phyloP scores from a whole-genome alignment of 2,888 invertebrate genomes.

The Chaitophorus viminalis region DNA sequence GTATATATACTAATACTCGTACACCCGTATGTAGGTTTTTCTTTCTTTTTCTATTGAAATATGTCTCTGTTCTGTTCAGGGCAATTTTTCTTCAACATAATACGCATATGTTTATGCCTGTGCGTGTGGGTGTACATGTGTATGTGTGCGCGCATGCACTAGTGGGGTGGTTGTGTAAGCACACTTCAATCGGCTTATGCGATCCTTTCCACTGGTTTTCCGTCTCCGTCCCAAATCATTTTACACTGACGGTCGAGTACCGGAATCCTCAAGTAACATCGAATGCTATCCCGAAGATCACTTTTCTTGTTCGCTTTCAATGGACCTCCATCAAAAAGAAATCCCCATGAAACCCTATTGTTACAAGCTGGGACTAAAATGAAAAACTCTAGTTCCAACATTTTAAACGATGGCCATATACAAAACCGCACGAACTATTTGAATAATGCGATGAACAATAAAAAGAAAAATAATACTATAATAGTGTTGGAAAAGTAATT shows the following conservation, averaged over 20 bases:
- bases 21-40: background rate
- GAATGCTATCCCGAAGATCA: constrained; percentile 14
- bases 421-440: background rate
- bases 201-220: background rate
- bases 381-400: background rate
- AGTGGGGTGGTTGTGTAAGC: background rate
- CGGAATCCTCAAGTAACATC: constrained; percentile 38
- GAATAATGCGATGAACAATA: background rate
- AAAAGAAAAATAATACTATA: background rate
- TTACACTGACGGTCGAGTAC: constrained; percentile 40
- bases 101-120: background rate
- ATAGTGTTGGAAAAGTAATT: too few relatives aligned
- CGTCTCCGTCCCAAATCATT: constrained; percentile 32
- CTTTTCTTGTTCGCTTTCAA: constrained; percentile 27
- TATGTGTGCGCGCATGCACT: too few relatives aligned
- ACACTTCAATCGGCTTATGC: constrained; percentile 58
- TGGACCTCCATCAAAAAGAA: constrained; percentile 4
- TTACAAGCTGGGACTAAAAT: background rate
- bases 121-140: background rate
- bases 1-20: too few relatives aligned
- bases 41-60: constrained; percentile 50
- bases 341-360: constrained; percentile 14
- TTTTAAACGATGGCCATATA: constrained; percentile 7
- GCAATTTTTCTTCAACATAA: constrained; percentile 48
- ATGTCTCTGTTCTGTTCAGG: constrained; percentile 49